Base-by-base conservation (phyloP, 2,797 vertebrate genomes). In the Bovichtus diacanthus region DNA sequence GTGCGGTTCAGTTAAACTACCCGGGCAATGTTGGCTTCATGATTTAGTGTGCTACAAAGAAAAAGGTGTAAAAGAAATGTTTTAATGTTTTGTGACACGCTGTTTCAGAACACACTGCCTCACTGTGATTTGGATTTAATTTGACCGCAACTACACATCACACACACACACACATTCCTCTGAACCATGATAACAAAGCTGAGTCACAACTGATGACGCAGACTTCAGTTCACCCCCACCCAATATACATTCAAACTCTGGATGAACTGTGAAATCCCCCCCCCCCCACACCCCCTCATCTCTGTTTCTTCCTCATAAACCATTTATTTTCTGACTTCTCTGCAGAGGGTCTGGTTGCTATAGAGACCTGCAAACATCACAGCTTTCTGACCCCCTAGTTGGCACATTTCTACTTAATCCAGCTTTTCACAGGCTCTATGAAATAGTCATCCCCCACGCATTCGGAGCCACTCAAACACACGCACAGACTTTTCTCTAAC, bases 331-430 rank as follows among this genome's bases (percentile, higher is more conserved):
- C 59, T 74, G 34, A 84, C 68, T 76, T 75, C 55, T 81, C 64
- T 56, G 70, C 64, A 74, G 61, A 82, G 73, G 63, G 43, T n/a
- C 59, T 9, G 50, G 86, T 85, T 86, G 82, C 87, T 61, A 91
- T 86, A 78, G 82, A 74, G 38, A 86, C 73, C 25, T 15, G 3
- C 53, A 89, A 83, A 86, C 81, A 90, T 86, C 70, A 87, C 64
- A 85, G 50, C 90, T 83, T 79, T 85, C 68, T 85, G 78, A 87
- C 82, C 83, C 76, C 81, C 80, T 62, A 41, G 78, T 68, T 81
- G 73, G 85, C 82, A 88, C 74, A 85, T 80, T 76, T 87, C 59
- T 65, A 65, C 81, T 80, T 80, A 88, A 88, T 83, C 72, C 75
- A 88, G 73, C 74, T 87, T 90, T 90, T 88, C 79, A 87, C 64